Evolutionary conservation across 30 jellyfish, hydroid and myxozoan species (phyloP).

Genomic region (Aurelia aurita): DNA sequence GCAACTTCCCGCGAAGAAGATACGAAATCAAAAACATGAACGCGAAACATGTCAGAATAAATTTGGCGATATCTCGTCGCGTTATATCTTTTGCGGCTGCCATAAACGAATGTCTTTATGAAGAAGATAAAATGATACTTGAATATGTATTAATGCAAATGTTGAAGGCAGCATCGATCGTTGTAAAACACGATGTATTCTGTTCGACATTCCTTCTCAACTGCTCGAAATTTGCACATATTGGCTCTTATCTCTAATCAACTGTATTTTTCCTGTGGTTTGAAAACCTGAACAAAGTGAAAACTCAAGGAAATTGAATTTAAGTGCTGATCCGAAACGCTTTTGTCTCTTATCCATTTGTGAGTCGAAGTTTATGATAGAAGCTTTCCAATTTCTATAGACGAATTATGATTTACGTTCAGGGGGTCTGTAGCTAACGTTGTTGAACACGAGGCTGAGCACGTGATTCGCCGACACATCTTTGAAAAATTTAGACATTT

Average conservation of each 20-base stretch:
- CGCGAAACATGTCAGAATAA: not conserved
- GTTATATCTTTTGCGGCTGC: not conserved
- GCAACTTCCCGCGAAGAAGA: not conserved
- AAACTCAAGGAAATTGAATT: conserved; percentile 63
- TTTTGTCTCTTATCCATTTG: conserved; percentile 62
- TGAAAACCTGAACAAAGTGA: conserved; percentile 38
- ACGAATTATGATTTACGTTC: conserved; percentile 44
- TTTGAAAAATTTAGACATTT: too few species aligned
- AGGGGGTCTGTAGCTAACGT: conserved; percentile 51
- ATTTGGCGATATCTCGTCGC: conserved; percentile 1
- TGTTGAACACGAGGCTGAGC: too few species aligned
- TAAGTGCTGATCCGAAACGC: conserved; percentile 84
- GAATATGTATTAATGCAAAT: too few species aligned
- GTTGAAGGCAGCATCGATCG: too few species aligned
- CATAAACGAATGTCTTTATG: not conserved
- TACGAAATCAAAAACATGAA: not conserved
- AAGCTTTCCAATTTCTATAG: conserved; percentile 46
- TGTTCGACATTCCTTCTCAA: too few species aligned
- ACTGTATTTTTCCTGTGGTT: conserved; percentile 38
- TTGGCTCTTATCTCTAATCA: conserved; percentile 11
- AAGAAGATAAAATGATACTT: too few species aligned
- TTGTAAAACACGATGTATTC: too few species aligned
- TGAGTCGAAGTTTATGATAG: conserved; percentile 50
- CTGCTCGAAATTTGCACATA: not conserved
- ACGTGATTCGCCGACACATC: too few species aligned